phyloP scores from a whole-genome alignment of 2,113 vertebrate genomes.

The Pterocles orientalis region DNA sequence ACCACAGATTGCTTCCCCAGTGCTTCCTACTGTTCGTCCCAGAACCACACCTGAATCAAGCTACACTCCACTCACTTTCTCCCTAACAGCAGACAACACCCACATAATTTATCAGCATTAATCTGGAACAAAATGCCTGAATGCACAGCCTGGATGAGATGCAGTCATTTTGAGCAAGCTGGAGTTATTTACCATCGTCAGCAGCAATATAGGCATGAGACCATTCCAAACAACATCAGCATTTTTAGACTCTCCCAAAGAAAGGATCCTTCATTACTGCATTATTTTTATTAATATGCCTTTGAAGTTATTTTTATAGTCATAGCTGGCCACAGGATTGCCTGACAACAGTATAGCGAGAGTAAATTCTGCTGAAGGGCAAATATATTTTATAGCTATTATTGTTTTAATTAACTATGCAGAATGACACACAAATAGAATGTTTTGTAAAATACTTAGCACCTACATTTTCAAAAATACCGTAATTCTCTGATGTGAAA shows the following conservation, averaged over 20 bases:
- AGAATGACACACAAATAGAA: conserved; percentile 43
- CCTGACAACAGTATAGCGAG: neutral
- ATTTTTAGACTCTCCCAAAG: conserved; percentile 22
- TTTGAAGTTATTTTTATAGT: conserved; percentile 25
- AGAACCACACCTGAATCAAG: neutral
- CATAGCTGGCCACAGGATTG: conserved; percentile 20
- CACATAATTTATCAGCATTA: neutral
- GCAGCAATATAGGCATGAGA: neutral
- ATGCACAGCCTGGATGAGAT: neutral
- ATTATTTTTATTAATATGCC: conserved; percentile 1
- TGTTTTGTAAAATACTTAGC: conserved; percentile 51
- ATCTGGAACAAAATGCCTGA: neutral
- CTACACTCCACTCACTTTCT: accelerated
- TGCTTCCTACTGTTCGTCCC: neutral
- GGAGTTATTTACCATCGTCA: neutral
- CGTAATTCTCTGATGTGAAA: conserved; percentile 52
- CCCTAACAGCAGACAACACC: neutral
- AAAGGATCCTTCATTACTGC: neutral
- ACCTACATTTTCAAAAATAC: conserved; percentile 32
- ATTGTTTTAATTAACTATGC: conserved; percentile 57
- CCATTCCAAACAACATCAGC: neutral
- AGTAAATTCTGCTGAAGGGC: conserved; percentile 41
- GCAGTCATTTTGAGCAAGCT: neutral
- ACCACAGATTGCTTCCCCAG: neutral
- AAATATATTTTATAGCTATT: conserved; percentile 50